Evolutionary conservation across 2,888 invertebrate species (phyloP), one percentile per base, ranked within the genome.

Genomic region (Aethes cnicana): DNA sequence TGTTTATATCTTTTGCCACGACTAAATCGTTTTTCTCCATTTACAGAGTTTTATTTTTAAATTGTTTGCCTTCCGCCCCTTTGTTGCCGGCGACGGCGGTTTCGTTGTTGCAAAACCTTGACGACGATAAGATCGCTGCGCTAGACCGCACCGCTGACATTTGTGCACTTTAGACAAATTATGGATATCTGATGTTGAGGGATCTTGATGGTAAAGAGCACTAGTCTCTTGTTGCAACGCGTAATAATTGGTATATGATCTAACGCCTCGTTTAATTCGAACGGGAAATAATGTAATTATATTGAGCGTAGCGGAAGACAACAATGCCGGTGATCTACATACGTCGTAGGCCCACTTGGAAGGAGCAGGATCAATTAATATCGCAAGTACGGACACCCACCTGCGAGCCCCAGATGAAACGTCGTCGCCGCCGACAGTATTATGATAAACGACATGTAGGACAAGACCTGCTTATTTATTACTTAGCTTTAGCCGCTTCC

Each of bases 11-110:
- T 59, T 59, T 58, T 62, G 58, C 60, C 58, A 58, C 17, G 23
- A 65, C 69, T 67, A 74, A 72, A 77, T 74, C 63, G 74, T 57
- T 73, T 74, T 73, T 74, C 53, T 60, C 75, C 78, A 67, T 76
- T 71, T 76, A 73, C 55, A 72, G 72, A 63, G 54, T 64, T 58
- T 66, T 68, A 75, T 70, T 72, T 72, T 75, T 72, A 67, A 64
- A 65, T 59, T 56, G 64, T 65, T 66, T 59, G 61, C 60, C 70
- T 76, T 71, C 72, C 75, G 77, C 65, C 55, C 64, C 68, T 70
- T 69, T 65, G 68, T 68, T 58, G 61, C 54, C 59, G 60, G 63
- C 58, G 61, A 62, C 66, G 58, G 42, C 55, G 37, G 23, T 26
- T 16, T 25, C 26, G 47, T 30, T n/a, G n/a, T n/a, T 35, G 39